These are phyloP conservation scores for Lapara coniferarum DNA, from an alignment of 2,888 invertebrate species.

Conservation along the genomic window DNA sequence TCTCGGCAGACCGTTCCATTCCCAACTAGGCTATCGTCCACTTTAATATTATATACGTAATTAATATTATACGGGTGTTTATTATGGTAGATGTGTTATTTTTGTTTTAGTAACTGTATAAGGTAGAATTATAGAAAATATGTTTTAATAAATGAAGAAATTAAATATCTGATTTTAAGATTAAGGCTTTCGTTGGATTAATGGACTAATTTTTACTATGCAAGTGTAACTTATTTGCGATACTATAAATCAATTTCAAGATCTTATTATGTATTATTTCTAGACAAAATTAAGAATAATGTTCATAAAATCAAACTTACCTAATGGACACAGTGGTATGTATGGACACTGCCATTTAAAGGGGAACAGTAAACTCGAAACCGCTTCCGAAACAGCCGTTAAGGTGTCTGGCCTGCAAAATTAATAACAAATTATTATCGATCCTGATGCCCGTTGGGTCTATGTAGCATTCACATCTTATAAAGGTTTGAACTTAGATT, in stretches of 20 bases:
- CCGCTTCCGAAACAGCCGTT: constrained; percentile 98
- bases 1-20: no score
- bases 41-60: no score
- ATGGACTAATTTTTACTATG: no score
- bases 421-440: background rate
- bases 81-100: no score
- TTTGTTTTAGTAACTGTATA: no score
- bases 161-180: no score
- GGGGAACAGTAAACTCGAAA: constrained; percentile 97
- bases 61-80: no score
- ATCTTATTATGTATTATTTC: background rate
- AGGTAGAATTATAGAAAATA: background rate
- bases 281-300: background rate
- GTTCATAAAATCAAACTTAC: constrained; percentile 66
- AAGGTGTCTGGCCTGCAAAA: constrained; percentile 92
- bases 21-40: no score
- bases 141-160: background rate
- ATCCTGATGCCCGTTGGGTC: no score
- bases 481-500: no score
- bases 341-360: constrained; percentile 99
- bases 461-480: no score
- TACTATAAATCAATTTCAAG: background rate
- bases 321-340: constrained; percentile 98
- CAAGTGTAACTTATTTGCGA: background rate
- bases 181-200: no score